A percentile compares a stretch with the other conserved stretches of the same genome.
Conservation (phyloP, 1,140 invertebrate genomes). For the Drosophila navojoa region DNA sequence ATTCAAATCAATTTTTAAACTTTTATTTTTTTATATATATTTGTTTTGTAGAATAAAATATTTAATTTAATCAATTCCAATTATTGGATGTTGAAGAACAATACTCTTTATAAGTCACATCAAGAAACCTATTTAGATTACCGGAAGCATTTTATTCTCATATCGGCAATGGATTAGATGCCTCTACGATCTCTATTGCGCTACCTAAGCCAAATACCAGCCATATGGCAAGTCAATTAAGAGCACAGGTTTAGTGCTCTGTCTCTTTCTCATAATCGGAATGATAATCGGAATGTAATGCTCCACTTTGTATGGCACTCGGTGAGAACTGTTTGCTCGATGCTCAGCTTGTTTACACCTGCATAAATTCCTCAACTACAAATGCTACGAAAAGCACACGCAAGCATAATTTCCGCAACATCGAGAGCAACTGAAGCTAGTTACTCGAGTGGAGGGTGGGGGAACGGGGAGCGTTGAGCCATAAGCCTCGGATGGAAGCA, state of each 20-base stretch:
- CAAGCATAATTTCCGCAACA: conserved; percentile 15
- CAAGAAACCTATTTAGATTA: too few species aligned
- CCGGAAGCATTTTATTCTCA: too few species aligned
- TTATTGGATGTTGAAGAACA: too few species aligned
- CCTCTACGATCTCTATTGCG: background rate
- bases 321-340: background rate
- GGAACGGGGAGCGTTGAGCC: background rate
- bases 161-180: too few species aligned
- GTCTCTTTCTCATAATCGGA: background rate
- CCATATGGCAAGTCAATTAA: background rate
- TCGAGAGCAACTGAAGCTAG: conserved; percentile 19
- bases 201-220: background rate
- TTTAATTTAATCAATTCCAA: too few species aligned
- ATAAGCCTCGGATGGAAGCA: conserved; percentile 19
- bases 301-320: background rate
- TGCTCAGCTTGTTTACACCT: conserved; percentile 40
- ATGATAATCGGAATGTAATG: conserved; percentile 7
- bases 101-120: too few species aligned
- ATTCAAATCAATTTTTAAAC: too few species aligned
- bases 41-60: too few species aligned
- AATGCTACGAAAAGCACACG: conserved; percentile 8
- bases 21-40: too few species aligned
- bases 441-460: conserved; percentile 6
- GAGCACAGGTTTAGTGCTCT: background rate
- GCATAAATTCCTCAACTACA: conserved; percentile 28